Base-by-base conservation (phyloP, 2,113 vertebrate genomes). In the Saccopteryx bilineata region DNA sequence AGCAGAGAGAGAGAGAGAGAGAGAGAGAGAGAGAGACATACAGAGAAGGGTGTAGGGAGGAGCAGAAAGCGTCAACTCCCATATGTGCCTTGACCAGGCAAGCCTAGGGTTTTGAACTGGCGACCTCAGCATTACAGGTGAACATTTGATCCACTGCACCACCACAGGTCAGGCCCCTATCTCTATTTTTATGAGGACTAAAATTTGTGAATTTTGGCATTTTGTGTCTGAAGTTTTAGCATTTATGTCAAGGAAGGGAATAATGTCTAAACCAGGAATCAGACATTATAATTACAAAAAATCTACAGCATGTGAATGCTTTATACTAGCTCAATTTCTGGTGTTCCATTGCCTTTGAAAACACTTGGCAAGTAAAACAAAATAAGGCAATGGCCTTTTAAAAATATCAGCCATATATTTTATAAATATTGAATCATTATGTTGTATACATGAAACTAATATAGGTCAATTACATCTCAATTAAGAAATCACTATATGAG, bases 321-420 rank as follows among this genome's bases (percentile, higher is more conserved):
- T 94, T 66, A 21, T 23, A 9, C 11, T 74, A 28, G 7, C 11
- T 94, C 23, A 19, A 2, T 90, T 65, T 83, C 65, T 68, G 8
- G 17, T 86, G 14, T 90, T 63, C 33, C 4, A 11, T 72, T 87
- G 12, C 39, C 50, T 90, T 96, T 91, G 54, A 60, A 96, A 94
- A 82, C 10, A 83, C 14, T 31, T 60, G 39, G 10, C 21, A 90
- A 28, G 7, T 89, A 66, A 92, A 79, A 81, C 58, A 95, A 95
- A 88, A 81, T 93, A 85, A 5, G 18, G 6, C 15, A 75, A 28
- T 60, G 39, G 23, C 14, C 54, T 85, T 65, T n/a, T 17, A 90
- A 87, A 91, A 87, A 39, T 39, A 39, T 39, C 39, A 39, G 9
- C 52, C n/a, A 52, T 46, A 79, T 87, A 24, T 87, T 81, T n/a